Percentiles rank a stretch among this genome's conserved stretches.
Evolutionary conservation across 2,888 invertebrate species (phyloP).

Genomic region (Nesidiocoris tenuis): DNA sequence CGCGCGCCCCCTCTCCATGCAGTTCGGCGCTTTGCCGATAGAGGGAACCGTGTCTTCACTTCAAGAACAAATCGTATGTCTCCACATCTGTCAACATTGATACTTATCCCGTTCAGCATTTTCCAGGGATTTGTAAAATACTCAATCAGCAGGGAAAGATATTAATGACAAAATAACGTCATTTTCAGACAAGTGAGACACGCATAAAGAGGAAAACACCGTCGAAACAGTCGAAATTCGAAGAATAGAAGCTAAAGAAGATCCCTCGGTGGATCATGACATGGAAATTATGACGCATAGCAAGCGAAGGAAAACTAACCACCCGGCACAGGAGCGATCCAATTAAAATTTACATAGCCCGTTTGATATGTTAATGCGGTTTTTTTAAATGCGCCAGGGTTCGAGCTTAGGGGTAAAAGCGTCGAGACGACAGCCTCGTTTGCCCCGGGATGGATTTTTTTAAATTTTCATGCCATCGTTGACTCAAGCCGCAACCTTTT

Average conservation of each 20-base stretch:
- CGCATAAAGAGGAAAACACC: too few species aligned
- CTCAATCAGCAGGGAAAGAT: too few species aligned
- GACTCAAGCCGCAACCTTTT: neutral
- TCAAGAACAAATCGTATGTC: too few species aligned
- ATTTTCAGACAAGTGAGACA: too few species aligned
- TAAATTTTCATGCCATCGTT: slow-evolving; percentile 22
- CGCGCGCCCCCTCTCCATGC: too few species aligned
- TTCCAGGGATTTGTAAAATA: too few species aligned
- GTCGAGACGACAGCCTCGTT: neutral
- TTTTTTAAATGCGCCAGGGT: neutral
- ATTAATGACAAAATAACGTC: too few species aligned
- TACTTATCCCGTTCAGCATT: too few species aligned
- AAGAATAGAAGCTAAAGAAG: neutral
- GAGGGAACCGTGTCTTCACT: too few species aligned
- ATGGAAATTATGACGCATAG: neutral
- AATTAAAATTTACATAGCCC: slow-evolving; percentile 39
- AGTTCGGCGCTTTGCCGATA: too few species aligned
- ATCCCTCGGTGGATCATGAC: neutral
- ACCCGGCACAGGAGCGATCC: slow-evolving; percentile 32
- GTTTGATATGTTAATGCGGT: slow-evolving; percentile 37
- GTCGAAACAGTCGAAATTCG: too few species aligned
- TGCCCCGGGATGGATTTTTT: slow-evolving; percentile 19
- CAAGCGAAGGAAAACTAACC: neutral
- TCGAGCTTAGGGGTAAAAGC: neutral
- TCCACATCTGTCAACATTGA: too few species aligned